Percentiles rank a stretch among this genome's conserved stretches.
These are phyloP conservation scores for Nemopilema nomurai DNA, from an alignment of 30 jellyfish, hydroid and myxozoan species.

Conservation along the genomic window DNA sequence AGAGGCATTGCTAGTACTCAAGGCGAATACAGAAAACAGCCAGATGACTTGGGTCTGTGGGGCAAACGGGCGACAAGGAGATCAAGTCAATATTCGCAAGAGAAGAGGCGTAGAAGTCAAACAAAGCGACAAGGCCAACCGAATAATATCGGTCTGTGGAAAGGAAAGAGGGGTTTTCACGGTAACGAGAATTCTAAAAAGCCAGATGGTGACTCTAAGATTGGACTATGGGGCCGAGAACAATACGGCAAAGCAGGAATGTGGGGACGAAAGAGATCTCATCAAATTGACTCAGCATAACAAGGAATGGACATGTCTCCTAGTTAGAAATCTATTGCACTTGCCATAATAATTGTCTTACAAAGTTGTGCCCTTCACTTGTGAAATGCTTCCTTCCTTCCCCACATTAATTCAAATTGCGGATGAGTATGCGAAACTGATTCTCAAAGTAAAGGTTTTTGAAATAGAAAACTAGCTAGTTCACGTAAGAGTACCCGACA, in stretches of 20 bases:
- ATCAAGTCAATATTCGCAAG: constrained; percentile 6
- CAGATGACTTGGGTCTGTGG: constrained; percentile 29
- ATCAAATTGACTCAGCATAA: background rate
- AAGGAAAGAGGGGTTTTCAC: constrained; percentile 29
- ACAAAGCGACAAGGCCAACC: constrained; percentile 5
- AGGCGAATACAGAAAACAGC: background rate
- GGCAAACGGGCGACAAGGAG: constrained; percentile 24
- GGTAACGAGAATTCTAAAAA: constrained; percentile 5
- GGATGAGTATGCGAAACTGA: background rate
- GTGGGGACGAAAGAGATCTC: constrained; percentile 49
- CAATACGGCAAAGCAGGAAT: background rate
- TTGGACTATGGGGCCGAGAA: constrained; percentile 68
- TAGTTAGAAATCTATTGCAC: background rate
- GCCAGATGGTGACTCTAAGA: constrained; percentile 19
- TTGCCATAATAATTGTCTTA: background rate
- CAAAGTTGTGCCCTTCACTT: background rate
- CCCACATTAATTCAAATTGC: background rate
- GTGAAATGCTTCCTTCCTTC: background rate
- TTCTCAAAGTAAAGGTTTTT: background rate
- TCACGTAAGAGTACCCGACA: too few relatives aligned
- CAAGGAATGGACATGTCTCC: background rate
- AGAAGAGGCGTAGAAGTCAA: background rate
- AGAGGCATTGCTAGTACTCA: background rate
- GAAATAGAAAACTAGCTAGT: too few relatives aligned
- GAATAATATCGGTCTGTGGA: constrained; percentile 36